phyloP scores from a whole-genome alignment of 2,797 vertebrate species.

The Tiaroga cobitis region DNA sequence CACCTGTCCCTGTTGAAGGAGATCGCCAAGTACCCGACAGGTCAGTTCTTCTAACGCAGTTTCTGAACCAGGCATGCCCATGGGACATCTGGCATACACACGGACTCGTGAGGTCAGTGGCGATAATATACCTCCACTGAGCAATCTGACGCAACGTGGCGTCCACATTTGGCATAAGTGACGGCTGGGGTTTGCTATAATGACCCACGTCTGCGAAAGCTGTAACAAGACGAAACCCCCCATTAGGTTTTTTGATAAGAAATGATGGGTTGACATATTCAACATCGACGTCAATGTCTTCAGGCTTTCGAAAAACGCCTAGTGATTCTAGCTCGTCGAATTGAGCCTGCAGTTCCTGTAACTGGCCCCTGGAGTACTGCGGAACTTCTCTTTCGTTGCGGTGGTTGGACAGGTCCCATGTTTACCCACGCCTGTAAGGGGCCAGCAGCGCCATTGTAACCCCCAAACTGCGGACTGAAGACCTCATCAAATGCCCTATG shows the following conservation, averaged over 20 bases:
- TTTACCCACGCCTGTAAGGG: background rate
- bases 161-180: background rate
- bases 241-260: background rate
- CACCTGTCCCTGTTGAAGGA: slow-evolving; percentile 3
- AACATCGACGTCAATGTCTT: background rate
- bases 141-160: background rate
- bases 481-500: background rate
- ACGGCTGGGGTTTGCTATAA: background rate
- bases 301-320: background rate
- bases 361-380: background rate
- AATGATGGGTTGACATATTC: background rate
- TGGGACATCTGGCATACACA: background rate
- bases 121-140: background rate
- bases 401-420: slow-evolving; percentile 17
- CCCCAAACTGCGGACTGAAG: background rate
- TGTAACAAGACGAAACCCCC: background rate
- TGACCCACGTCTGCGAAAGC: background rate
- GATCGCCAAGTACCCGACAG: background rate
- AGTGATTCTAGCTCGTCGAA: background rate
- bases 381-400: background rate
- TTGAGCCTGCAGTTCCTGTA: background rate
- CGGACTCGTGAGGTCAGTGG: background rate
- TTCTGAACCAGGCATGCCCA: background rate
- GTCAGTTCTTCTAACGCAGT: background rate
- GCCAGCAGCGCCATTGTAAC: slow-evolving; percentile 19